Conservation (phyloP, 2,888 invertebrate genomes). For the Scaptomyza flava region DNA sequence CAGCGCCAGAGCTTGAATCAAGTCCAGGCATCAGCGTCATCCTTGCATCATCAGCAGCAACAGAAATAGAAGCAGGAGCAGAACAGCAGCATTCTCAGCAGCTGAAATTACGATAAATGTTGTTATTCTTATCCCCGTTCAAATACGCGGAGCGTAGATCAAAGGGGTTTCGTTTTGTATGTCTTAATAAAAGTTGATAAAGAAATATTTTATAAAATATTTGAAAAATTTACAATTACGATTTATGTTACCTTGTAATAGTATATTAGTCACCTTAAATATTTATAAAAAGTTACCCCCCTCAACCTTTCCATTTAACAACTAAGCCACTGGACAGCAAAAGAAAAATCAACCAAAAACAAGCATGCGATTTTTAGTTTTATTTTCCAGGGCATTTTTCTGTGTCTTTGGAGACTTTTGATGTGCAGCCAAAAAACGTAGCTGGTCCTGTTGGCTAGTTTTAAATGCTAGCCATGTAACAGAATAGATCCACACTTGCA, state of each 20-base stretch:
- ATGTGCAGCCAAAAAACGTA: conserved; percentile 45
- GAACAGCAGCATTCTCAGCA: conserved; percentile 19
- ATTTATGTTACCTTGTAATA: too few relatives aligned
- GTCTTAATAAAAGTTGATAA: not conserved
- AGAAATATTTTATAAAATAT: too few relatives aligned
- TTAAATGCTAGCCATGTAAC: conserved; percentile 65
- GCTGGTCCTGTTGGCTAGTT: conserved; percentile 50
- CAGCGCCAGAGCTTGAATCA: conserved; percentile 30
- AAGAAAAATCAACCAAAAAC: conserved; percentile 2
- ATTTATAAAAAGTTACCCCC: too few relatives aligned
- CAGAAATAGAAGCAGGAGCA: too few relatives aligned
- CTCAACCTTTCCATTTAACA: not conserved
- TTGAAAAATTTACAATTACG: too few relatives aligned
- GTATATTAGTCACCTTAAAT: too few relatives aligned
- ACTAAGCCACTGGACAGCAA: conserved; percentile 16
- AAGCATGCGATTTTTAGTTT: conserved; percentile 39
- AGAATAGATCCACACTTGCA: conserved; percentile 11
- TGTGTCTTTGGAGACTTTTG: conserved; percentile 60
- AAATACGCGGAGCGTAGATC: conserved; percentile 20
- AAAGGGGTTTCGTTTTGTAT: not conserved
- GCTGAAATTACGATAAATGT: conserved; percentile 33
- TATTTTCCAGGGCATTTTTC: conserved; percentile 34
- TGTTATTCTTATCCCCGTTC: conserved; percentile 20
- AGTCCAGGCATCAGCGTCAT: conserved; percentile 69
- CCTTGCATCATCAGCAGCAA: conserved; percentile 63